phyloP scores from a whole-genome alignment of 2,113 vertebrate genomes.

The Oncorhynchus keta region DNA sequence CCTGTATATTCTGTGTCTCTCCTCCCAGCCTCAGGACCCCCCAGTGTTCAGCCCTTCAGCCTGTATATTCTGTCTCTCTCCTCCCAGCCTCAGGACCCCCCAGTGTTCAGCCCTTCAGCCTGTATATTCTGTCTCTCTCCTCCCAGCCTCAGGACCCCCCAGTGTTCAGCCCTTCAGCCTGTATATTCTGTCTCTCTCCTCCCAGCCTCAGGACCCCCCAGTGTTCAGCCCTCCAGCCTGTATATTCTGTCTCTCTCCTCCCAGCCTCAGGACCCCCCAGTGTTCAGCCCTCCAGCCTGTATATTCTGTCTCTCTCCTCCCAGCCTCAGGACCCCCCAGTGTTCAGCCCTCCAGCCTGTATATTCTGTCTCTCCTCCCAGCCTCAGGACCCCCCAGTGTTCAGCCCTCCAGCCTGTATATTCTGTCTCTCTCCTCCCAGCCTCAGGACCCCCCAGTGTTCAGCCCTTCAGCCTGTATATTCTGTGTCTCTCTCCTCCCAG shows the following conservation, averaged over 20 bases:
- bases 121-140: not conserved
- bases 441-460: conserved; percentile 83
- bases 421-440: conserved; percentile 57
- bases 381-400: conserved; percentile 83
- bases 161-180: conserved; percentile 71
- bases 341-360: conserved; percentile 71
- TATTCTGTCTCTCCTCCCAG: conserved; percentile 54
- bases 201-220: conserved; percentile 82
- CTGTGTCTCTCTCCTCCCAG: conserved; percentile 54
- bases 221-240: conserved; percentile 72
- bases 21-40: conserved; percentile 83
- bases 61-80: not conserved
- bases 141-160: conserved; percentile 83
- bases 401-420: conserved; percentile 59
- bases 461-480: conserved; percentile 57
- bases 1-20: conserved; percentile 17
- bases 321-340: conserved; percentile 83
- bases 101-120: conserved; percentile 72
- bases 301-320: not conserved
- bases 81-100: conserved; percentile 85
- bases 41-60: conserved; percentile 74
- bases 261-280: conserved; percentile 83
- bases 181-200: not conserved
- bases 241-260: not conserved
- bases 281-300: conserved; percentile 71